phyloP scores from a whole-genome alignment of 2,113 vertebrate genomes.

The Candoia aspera region DNA sequence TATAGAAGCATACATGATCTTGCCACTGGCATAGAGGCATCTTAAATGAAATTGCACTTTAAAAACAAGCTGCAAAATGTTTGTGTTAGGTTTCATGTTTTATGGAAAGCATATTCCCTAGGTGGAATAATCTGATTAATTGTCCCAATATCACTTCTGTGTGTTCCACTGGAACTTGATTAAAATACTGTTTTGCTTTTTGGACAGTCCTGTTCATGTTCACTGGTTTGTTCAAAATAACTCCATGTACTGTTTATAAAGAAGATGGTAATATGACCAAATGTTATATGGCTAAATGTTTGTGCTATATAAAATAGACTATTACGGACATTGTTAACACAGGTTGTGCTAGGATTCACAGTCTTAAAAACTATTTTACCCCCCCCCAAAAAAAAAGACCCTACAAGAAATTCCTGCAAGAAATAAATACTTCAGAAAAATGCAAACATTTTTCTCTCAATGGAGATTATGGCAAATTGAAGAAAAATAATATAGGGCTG shows the following conservation, averaged over 20 bases:
- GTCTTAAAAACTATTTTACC: not conserved
- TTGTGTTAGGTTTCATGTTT: constrained; percentile 57
- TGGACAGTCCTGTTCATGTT: not conserved
- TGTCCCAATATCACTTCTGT: not conserved
- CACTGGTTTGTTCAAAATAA: not conserved
- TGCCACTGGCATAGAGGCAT: not conserved
- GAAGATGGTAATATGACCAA: constrained; percentile 50
- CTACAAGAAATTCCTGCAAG: not conserved
- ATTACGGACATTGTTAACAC: not conserved
- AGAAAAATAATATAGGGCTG: not conserved
- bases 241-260: constrained; percentile 48
- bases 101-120: constrained; percentile 46
- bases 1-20: constrained; percentile 31
- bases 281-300: constrained; percentile 40
- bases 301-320: constrained; percentile 51
- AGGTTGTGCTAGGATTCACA: not conserved
- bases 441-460: constrained; percentile 5
- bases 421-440: not conserved
- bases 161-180: not conserved
- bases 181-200: not conserved
- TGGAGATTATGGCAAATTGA: not conserved
- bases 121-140: not conserved
- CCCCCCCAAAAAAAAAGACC: not conserved
- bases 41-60: constrained; percentile 23
- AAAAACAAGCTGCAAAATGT: constrained; percentile 59